Base-by-base conservation (phyloP, 2,797 vertebrate genomes). In the Aythya fuligula region DNA sequence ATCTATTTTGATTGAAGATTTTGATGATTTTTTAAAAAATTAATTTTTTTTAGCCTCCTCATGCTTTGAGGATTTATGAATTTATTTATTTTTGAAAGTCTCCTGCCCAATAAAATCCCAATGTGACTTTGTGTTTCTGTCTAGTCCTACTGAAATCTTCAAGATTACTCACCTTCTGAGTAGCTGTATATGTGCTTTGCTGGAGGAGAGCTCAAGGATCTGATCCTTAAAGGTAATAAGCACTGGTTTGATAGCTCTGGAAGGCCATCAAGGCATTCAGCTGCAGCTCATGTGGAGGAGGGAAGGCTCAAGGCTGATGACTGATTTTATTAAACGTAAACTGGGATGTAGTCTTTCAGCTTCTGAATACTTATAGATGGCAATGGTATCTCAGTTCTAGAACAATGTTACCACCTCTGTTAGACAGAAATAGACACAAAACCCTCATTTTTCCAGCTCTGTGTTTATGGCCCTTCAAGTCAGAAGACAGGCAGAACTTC, bases 1-100 rank as follows among this genome's bases (percentile, higher is more conserved):
- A 95, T 95, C 94, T 93, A 54, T 82, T 94, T 94, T 89, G 47
- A 91, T 43, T 84, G 74, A 97, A 89, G 79, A 95, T 88, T 94
- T 24, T 82, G 85, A 91, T 84, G 56, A 81, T 93, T 92, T 90
- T 76, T 56, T 8, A 8, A 85, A 89, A 91, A 38, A 1, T 13
- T 21, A 4, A 15, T 16, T 89, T 87, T 95, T 95, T 79, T 69
- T 43, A 82, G 6, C 19, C 8, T 83, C 36, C 17, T 72, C 0
- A 0, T 85, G n/a, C 90, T 94, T 89, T 93, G 90, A 92, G 61
- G 78, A 71, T 92, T 82, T 85, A 51, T 74, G 27, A 89, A 90
- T 92, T 89, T 93, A 90, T 94, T 95, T 94, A 74, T 89, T 72
- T 89, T 74, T 71, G 71, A 87, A 88, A 15, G 27, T 56, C 10